These are phyloP conservation scores for Tetragonula carbonaria DNA, from an alignment of 2,888 invertebrate genomes.

Conservation along the genomic window DNA sequence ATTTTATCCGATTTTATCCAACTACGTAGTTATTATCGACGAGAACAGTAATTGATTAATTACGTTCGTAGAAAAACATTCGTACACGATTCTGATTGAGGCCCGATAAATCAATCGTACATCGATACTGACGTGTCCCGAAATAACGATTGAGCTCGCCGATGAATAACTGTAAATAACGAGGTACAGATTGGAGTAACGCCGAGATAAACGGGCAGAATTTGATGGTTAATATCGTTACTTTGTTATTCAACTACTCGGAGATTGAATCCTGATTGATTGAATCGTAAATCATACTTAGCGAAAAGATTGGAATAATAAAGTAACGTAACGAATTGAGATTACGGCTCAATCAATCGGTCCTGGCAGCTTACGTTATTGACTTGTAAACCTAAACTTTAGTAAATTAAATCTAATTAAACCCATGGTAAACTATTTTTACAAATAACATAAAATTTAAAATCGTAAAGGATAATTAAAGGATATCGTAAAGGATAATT, in stretches of 20 bases:
- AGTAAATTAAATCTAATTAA: too few relatives aligned
- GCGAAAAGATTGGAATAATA: background rate
- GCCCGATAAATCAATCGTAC: background rate
- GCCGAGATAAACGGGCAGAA: background rate
- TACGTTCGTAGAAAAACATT: background rate
- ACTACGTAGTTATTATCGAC: too few relatives aligned
- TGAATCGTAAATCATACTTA: background rate
- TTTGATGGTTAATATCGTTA: slow-evolving; percentile 2
- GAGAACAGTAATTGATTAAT: too few relatives aligned
- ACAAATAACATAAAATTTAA: too few relatives aligned
- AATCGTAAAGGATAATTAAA: too few relatives aligned
- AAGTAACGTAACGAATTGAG: background rate
- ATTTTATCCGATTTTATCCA: too few relatives aligned
- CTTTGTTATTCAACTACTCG: background rate
- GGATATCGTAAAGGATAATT: too few relatives aligned
- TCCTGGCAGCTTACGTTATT: too few relatives aligned
- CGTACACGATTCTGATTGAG: background rate
- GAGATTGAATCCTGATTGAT: background rate
- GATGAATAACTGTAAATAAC: background rate
- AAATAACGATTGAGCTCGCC: background rate
- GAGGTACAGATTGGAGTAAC: background rate
- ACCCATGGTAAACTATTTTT: too few relatives aligned
- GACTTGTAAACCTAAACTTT: too few relatives aligned
- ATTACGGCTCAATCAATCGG: background rate
- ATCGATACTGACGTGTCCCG: background rate